Evolutionary conservation across 2,797 vertebrate species (phyloP).

Genomic region (Pseudomugil gertrudae): DNA sequence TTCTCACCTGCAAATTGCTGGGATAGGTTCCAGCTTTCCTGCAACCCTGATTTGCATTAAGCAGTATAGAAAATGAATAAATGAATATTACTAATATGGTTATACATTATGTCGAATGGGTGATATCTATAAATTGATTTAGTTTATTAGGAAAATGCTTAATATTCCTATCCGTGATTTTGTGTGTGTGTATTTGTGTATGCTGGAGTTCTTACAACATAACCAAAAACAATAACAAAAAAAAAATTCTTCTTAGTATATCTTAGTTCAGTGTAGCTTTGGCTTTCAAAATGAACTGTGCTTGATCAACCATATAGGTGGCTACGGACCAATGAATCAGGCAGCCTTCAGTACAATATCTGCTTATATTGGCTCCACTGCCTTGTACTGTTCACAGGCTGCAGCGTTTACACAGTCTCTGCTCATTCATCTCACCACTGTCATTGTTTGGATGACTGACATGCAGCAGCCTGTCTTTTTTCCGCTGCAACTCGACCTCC

Average conservation of each 20-base stretch:
- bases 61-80: no score
- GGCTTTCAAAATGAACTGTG: slow-evolving; percentile 48
- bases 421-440: slow-evolving; percentile 46
- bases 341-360: slow-evolving; percentile 69
- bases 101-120: no score
- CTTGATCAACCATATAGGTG: slow-evolving; percentile 65
- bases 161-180: no score
- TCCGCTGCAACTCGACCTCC: slow-evolving; percentile 21
- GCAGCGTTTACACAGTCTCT: slow-evolving; percentile 42
- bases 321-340: slow-evolving; percentile 70
- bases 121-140: no score
- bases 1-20: no score
- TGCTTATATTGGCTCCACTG: slow-evolving; percentile 62
- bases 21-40: no score
- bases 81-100: no score
- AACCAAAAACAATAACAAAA: background rate
- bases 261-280: slow-evolving; percentile 20
- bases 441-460: slow-evolving; percentile 38
- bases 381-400: slow-evolving; percentile 48
- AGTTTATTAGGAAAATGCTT: no score
- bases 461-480: slow-evolving; percentile 32
- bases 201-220: slow-evolving; percentile 14
- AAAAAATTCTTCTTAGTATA: slow-evolving; percentile 26
- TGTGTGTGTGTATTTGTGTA: slow-evolving; percentile 1
- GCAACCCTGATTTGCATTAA: no score